Evolutionary conservation across 1,140 invertebrate species (phyloP).

Genomic region (Hylaeus anthracinus): DNA sequence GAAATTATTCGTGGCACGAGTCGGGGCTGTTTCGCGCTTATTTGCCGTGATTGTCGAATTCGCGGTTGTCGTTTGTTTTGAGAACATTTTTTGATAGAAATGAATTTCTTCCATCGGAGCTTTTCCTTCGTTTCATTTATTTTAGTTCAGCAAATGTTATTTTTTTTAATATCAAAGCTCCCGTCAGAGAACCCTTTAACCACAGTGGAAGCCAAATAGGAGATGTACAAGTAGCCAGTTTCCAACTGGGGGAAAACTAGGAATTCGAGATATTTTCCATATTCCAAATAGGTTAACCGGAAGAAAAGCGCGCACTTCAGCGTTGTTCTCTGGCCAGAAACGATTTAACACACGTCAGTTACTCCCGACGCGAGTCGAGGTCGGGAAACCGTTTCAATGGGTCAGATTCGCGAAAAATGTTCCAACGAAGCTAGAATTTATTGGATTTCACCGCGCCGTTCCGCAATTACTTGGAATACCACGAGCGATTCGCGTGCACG

Average conservation of each 20-base stretch:
- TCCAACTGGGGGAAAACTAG: background rate
- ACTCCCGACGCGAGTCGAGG: background rate
- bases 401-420: constrained; percentile 5
- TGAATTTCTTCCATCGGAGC: too few species aligned
- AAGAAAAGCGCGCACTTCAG: background rate
- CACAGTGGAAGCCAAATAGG: too few species aligned
- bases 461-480: constrained; percentile 38
- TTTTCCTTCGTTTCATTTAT: too few species aligned
- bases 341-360: background rate
- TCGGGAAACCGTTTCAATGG: background rate
- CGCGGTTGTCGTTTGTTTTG: background rate
- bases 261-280: background rate
- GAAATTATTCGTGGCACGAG: too few species aligned
- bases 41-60: too few species aligned
- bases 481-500: constrained; percentile 1
- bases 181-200: too few species aligned
- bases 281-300: background rate
- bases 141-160: too few species aligned
- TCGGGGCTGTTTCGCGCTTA: too few species aligned
- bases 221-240: too few species aligned
- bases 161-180: too few species aligned
- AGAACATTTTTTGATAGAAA: background rate
- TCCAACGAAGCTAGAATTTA: constrained; percentile 4
- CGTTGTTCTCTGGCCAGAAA: background rate
- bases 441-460: background rate